Evolutionary conservation across 2,113 vertebrate species (phyloP), one percentile per base, ranked within the genome.

Genomic region (Blennius ocellaris): DNA sequence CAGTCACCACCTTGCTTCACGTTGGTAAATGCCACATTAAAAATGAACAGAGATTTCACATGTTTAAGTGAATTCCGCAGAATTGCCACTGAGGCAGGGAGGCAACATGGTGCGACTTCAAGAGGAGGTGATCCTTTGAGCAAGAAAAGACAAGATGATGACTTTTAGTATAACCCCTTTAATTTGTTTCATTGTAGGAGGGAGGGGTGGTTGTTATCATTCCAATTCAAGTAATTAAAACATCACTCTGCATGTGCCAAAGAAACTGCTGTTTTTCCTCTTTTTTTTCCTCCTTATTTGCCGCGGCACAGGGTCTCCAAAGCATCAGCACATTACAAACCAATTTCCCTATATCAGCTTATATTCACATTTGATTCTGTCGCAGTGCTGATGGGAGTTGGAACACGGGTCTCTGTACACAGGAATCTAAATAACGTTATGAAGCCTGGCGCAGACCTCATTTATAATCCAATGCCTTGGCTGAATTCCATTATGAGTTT

Each of bases 341-440:
- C 96, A 96, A 99, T 98, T 98, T 97, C 95, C 95, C 94, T 95
- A 95, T 95, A 96, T 97, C 95, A 97, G 94, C 95, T 97, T 95
- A 95, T 96, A 97, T 97, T 96, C 96, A 96, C 93, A 94, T 97
- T 95, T 97, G 96, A 97, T 97, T 97, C 96, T 94, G 94, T 94
- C 90, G 93, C 95, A 89, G 92, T 94, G 95, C 97, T 98, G 96
- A 96, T 94, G 97, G 96, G 97, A 98, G 93, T 94, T 95, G 94
- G 94, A 95, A 96, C 96, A 95, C 94, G 92, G 93, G 95, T 95
- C 96, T 96, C 92, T 92, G 93, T 94, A 96, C 95, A 96, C 96
- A 93, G 93, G 95, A 97, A 96, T 96, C 96, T 97, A 97, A 98
- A 97, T 96, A 98, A 97, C 94, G 95, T 95, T 96, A 96, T 93